These are phyloP conservation scores for Dipodomys spectabilis DNA, from an alignment of 2,113 vertebrate genomes.

Conservation along the genomic window DNA sequence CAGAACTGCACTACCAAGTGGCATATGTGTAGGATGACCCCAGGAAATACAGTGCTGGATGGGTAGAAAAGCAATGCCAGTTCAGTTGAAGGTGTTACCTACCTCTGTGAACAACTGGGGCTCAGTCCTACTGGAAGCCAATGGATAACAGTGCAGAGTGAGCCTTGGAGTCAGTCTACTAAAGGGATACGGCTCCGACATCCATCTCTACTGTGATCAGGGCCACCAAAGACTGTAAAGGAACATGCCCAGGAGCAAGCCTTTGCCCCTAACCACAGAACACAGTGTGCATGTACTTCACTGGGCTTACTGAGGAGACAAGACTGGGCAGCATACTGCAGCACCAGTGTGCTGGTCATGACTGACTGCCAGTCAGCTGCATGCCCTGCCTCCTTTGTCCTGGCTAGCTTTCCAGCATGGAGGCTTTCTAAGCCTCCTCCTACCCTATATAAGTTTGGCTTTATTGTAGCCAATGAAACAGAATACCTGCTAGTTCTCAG, in stretches of 20 bases:
- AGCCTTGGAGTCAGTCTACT: too few relatives aligned
- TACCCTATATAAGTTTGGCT: neutral
- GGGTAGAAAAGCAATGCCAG: neutral
- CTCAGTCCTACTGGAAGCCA: neutral
- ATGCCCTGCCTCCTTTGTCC: neutral
- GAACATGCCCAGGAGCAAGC: neutral
- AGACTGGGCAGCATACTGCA: neutral
- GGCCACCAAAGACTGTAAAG: fast-evolving
- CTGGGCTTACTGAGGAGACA: fast-evolving
- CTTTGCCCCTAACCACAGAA: neutral
- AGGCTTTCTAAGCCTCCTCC: neutral
- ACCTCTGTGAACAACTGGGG: neutral
- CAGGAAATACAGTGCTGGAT: neutral
- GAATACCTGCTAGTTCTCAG: neutral
- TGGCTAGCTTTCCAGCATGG: neutral
- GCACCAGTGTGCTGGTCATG: neutral
- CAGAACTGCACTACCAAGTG: neutral
- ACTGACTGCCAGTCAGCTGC: fast-evolving
- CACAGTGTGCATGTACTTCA: fast-evolving
- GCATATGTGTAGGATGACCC: neutral
- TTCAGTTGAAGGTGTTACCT: neutral
- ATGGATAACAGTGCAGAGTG: neutral
- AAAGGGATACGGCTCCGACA: too few relatives aligned
- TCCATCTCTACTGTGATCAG: neutral
- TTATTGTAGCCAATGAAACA: neutral